Base-by-base conservation (phyloP, 2,888 invertebrate genomes). In the Calameuta idolon region DNA sequence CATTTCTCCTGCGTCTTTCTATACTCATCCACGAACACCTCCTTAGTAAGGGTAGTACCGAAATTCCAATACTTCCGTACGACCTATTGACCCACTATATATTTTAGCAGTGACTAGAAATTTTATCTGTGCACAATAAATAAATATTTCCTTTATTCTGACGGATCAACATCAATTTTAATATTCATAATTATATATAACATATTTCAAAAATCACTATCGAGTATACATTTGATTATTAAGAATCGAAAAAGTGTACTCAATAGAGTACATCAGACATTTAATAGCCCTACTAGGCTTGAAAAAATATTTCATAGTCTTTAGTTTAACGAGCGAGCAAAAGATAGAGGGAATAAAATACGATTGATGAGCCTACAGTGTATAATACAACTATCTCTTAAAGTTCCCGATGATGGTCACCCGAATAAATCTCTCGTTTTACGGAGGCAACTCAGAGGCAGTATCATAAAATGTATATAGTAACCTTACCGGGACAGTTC, bases 361-460 rank as follows among this genome's bases (percentile, higher is more conserved):
- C 55, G 23, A 55, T 55, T 55, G 55, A 55, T 23, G 55, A 55
- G 55, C 15, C 23, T 55, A 55, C 55, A 23, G 9, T 23, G 55
- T 55, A 55, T 55, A 23, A 55, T 23, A 9, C 55, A 23, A 55
- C 55, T 55, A 55, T 23, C 55, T 23, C 55, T 55, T 55, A 55
- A 55, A 55, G 9, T 55, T 55, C 23, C 55, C 55, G 23, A 23
- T 55, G 9, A 55, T 9, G 23, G 55, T 55, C 55, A 55, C 55
- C 15, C 23, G 23, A 71, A 71, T 71, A 71, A 71, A 31, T 71
- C 71, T 71, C 71, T 71, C 71, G 33, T 31, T 71, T 71, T 34
- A 34, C 71, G 71, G 30, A 71, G 71, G 31, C 23, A 55, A 55
- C 55, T 23, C 55, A 23, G 55, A 55, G 23, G 55, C 23, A 71